Conservation (phyloP, 2,888 invertebrate genomes). For the Seira ritae region DNA sequence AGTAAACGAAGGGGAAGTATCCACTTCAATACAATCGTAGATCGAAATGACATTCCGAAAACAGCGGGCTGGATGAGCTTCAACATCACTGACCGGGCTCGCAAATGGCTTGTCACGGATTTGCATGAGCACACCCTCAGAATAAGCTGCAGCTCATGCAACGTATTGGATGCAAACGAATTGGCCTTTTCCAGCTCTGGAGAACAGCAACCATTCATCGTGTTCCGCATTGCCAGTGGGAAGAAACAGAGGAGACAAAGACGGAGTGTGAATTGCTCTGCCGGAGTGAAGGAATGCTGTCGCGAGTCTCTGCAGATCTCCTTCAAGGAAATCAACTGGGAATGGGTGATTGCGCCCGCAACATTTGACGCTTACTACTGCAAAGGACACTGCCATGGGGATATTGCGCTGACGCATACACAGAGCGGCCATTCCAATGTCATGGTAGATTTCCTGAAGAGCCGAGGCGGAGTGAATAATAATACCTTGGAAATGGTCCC, state of each 20-base stretch:
- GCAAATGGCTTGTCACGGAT: constrained; percentile 83
- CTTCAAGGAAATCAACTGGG: constrained; percentile 91
- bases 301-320: constrained; percentile 88
- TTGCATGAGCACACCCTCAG: constrained; percentile 84
- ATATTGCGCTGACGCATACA: constrained; percentile 83
- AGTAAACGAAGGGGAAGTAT: background rate
- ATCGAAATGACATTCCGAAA: constrained; percentile 63
- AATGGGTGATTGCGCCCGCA: constrained; percentile 88
- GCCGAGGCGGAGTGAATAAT: constrained; percentile 60
- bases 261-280: constrained; percentile 83
- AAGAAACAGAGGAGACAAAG: constrained; percentile 79
- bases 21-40: constrained; percentile 8
- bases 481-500: constrained; percentile 81
- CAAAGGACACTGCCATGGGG: constrained; percentile 86
- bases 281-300: constrained; percentile 86
- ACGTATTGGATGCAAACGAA: constrained; percentile 78
- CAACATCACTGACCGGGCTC: constrained; percentile 85
- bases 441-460: constrained; percentile 77
- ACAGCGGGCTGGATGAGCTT: constrained; percentile 88
- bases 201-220: constrained; percentile 82
- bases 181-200: constrained; percentile 79
- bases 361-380: constrained; percentile 94
- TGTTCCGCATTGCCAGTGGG: constrained; percentile 80
- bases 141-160: constrained; percentile 86
- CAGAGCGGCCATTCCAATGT: constrained; percentile 84